Conservation (phyloP, 2,888 invertebrate genomes). For the Iselma pallidipennis region DNA sequence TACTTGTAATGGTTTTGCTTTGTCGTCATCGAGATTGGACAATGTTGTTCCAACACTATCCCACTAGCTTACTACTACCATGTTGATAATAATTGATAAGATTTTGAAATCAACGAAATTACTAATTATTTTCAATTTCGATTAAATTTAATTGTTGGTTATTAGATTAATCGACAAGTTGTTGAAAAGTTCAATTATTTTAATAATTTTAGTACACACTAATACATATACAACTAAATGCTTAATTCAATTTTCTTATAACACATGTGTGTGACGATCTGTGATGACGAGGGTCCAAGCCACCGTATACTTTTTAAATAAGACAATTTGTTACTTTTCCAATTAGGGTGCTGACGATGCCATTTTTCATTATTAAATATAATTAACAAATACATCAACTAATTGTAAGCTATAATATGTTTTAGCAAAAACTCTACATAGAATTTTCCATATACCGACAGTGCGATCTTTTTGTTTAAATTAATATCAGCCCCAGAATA, state of each 20-base stretch:
- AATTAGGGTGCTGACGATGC: neutral
- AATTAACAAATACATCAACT: neutral
- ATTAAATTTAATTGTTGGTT: too few species aligned
- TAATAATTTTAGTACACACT: slow-evolving; percentile 8
- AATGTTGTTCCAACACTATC: slow-evolving; percentile 24
- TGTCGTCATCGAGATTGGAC: slow-evolving; percentile 41
- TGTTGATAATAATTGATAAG: neutral
- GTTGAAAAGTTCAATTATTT: slow-evolving; percentile 3
- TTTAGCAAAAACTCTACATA: too few species aligned
- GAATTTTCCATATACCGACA: too few species aligned
- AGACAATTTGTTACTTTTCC: slow-evolving; percentile 5
- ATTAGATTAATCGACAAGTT: slow-evolving; percentile 11
- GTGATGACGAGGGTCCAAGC: neutral
- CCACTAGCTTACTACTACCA: neutral
- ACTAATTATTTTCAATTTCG: too few species aligned
- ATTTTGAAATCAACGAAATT: too few species aligned
- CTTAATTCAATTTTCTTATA: neutral
- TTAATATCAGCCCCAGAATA: too few species aligned
- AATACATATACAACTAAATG: neutral
- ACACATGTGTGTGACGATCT: neutral
- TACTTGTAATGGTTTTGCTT: slow-evolving; percentile 42
- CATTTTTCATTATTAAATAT: neutral
- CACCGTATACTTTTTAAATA: slow-evolving; percentile 1
- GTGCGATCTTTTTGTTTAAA: too few species aligned
- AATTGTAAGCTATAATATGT: too few species aligned